These are phyloP conservation scores for Dasysyrphus albostriatus DNA, from an alignment of 2,888 invertebrate species.

Conservation along the genomic window DNA sequence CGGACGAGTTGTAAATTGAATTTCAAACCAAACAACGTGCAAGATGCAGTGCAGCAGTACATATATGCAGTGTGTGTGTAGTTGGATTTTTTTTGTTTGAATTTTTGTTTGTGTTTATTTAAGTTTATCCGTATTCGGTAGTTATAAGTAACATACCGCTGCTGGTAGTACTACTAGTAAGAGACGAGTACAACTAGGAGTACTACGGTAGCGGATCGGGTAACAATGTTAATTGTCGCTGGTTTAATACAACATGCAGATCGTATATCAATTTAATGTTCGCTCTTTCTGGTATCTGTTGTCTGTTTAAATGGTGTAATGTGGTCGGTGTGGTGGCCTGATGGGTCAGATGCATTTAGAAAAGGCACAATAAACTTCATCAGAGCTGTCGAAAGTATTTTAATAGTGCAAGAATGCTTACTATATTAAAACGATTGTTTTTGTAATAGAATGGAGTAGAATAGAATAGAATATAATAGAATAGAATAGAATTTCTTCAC, in stretches of 20 bases:
- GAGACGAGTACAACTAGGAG: slow-evolving; percentile 3
- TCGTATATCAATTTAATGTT: slow-evolving; percentile 75
- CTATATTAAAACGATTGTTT: too few relatives aligned
- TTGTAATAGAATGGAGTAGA: too few relatives aligned
- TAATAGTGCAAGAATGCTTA: background rate
- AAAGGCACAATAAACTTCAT: background rate
- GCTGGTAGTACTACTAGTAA: background rate
- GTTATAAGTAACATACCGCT: slow-evolving; percentile 7
- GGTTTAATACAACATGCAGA: slow-evolving; percentile 70
- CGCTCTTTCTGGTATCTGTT: slow-evolving; percentile 34
- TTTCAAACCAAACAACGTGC: slow-evolving; percentile 23
- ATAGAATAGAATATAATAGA: too few relatives aligned
- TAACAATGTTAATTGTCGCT: slow-evolving; percentile 74
- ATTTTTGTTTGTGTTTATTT: background rate
- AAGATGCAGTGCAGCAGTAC: slow-evolving; percentile 4
- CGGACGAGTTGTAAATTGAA: slow-evolving; percentile 73
- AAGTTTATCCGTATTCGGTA: slow-evolving; percentile 8
- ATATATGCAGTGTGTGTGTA: slow-evolving; percentile 29
- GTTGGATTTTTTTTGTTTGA: background rate
- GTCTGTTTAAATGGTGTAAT: slow-evolving; percentile 43
- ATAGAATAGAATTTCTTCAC: too few relatives aligned
- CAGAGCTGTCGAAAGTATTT: background rate
- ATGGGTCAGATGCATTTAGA: slow-evolving; percentile 46
- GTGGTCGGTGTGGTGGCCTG: slow-evolving; percentile 33
- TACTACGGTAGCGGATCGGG: slow-evolving; percentile 63